phyloP scores from a whole-genome alignment of 2,797 vertebrate genomes.

The Cyprinella venusta region DNA sequence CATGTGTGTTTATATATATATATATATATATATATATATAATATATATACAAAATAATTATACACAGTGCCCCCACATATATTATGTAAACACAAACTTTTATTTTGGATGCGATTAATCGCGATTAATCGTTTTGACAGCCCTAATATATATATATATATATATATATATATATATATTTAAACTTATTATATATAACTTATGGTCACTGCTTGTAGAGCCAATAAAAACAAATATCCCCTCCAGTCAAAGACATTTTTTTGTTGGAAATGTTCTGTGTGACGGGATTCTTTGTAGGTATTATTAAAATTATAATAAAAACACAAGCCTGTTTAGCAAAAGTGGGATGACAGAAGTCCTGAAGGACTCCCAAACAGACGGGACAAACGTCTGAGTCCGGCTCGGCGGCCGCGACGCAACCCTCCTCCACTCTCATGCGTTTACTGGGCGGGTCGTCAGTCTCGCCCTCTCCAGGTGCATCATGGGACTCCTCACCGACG shows the following conservation, averaged over 20 bases:
- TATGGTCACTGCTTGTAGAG: too few relatives aligned
- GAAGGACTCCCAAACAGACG: slow-evolving; percentile 89
- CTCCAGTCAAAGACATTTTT: not conserved
- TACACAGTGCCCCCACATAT: too few relatives aligned
- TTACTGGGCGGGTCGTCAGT: slow-evolving; percentile 80
- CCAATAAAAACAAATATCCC: not conserved
- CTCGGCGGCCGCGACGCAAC: not conserved
- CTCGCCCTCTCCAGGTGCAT: slow-evolving; percentile 53
- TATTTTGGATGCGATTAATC: too few relatives aligned
- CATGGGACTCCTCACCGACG: slow-evolving; percentile 48
- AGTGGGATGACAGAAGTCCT: slow-evolving; percentile 80
- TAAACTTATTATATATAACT: too few relatives aligned
- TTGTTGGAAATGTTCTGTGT: not conserved
- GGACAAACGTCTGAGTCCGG: slow-evolving; percentile 75
- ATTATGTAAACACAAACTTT: too few relatives aligned
- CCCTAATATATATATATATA: too few relatives aligned
- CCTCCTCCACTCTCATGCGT: slow-evolving; percentile 69
- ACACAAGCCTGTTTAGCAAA: slow-evolving; percentile 72
- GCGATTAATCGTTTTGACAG: too few relatives aligned
- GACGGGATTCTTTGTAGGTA: not conserved
- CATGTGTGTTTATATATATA: too few relatives aligned
- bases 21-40: too few relatives aligned
- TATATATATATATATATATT: too few relatives aligned
- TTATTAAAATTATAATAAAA: not conserved
- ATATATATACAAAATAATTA: too few relatives aligned